Percentiles rank a stretch among this genome's conserved stretches.
These are phyloP conservation scores for Araneus ventricosus DNA, from an alignment of 1,140 invertebrate species.

Conservation along the genomic window DNA sequence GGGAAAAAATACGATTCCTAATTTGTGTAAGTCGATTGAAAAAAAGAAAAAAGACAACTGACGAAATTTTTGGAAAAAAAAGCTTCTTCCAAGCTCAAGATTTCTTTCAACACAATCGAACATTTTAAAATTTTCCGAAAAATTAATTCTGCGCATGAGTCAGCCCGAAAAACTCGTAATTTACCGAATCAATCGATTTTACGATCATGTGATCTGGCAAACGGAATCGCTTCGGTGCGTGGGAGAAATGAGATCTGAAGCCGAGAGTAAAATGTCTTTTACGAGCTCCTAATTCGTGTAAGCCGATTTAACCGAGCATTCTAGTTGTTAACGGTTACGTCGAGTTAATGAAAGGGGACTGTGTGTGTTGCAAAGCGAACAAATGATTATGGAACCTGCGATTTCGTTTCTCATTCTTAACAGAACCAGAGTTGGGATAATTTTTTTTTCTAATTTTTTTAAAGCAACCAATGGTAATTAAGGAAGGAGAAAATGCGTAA, in stretches of 20 bases:
- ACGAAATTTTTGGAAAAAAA: too few species aligned
- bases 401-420: not conserved
- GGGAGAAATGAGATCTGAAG: slow-evolving; percentile 3
- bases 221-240: slow-evolving; percentile 6
- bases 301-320: not conserved
- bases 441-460: too few species aligned
- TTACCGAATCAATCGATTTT: not conserved
- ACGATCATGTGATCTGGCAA: not conserved
- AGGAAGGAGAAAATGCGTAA: too few species aligned
- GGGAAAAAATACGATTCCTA: too few species aligned
- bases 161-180: not conserved
- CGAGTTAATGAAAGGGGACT: not conserved
- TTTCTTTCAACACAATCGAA: too few species aligned
- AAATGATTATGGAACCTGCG: not conserved
- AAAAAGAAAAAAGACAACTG: too few species aligned
- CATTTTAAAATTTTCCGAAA: too few species aligned
- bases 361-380: not conserved
- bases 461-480: too few species aligned
- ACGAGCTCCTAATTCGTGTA: not conserved
- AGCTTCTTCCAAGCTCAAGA: too few species aligned
- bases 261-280: not conserved
- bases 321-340: not conserved
- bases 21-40: too few species aligned
- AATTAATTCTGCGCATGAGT: not conserved
- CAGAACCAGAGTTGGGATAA: too few species aligned